Conservation (phyloP, 2,888 invertebrate genomes). For the Ennomos fuscantarius region DNA sequence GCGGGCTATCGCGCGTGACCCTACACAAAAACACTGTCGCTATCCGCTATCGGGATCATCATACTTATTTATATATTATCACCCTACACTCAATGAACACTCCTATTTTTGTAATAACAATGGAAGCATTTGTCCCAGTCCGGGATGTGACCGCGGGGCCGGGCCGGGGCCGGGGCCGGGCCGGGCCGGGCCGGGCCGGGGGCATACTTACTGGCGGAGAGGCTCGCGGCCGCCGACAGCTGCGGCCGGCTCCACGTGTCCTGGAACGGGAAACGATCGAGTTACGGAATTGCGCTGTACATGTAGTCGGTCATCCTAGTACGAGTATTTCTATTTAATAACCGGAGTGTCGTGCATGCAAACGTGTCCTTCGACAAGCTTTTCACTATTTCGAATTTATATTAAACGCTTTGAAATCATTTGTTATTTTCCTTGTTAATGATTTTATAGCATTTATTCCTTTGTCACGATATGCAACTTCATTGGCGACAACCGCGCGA, state of each 20-base stretch:
- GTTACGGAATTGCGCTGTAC: background rate
- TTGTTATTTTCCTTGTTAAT: too few relatives aligned
- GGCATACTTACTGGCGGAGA: conserved; percentile 91
- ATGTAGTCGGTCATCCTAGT: background rate
- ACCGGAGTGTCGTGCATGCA: too few relatives aligned
- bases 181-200: too few relatives aligned
- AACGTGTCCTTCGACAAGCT: too few relatives aligned
- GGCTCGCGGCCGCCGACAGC: conserved; percentile 88
- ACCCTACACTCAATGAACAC: conserved; percentile 25
- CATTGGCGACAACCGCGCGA: too few relatives aligned
- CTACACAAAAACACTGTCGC: conserved; percentile 39
- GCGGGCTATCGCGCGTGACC: conserved; percentile 63
- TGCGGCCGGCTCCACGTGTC: conserved; percentile 77
- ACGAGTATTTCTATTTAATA: too few relatives aligned
- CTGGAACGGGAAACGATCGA: conserved; percentile 56
- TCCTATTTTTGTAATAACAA: conserved; percentile 29
- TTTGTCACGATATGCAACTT: too few relatives aligned
- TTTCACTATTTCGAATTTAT: too few relatives aligned
- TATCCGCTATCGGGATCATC: conserved; percentile 50
- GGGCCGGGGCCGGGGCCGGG: too few relatives aligned
- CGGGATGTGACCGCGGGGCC: background rate
- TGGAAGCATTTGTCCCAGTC: conserved; percentile 9
- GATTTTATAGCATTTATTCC: too few relatives aligned
- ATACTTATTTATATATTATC: conserved; percentile 37
- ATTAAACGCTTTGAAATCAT: too few relatives aligned